Conservation (phyloP, 2,797 vertebrate species). For the Trachurus trachurus region DNA sequence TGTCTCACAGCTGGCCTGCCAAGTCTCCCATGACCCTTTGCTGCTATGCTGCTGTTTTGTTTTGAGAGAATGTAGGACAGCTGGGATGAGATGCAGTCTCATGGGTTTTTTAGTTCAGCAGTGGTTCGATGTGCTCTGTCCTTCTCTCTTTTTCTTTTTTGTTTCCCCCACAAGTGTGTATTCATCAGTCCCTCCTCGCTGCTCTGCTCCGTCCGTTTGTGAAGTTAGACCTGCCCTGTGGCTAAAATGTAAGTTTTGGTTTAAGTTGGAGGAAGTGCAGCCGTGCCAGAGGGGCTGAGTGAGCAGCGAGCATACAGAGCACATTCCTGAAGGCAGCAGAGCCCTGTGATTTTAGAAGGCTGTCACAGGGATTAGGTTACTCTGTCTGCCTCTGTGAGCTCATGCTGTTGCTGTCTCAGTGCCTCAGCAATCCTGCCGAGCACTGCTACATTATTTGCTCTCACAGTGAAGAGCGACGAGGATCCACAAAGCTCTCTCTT, state of each 20-base stretch:
- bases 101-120: conserved; percentile 51
- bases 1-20: conserved; percentile 83
- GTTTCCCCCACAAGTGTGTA: background rate
- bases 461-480: conserved; percentile 32
- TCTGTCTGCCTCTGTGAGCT: conserved; percentile 83
- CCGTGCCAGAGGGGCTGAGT: conserved; percentile 76
- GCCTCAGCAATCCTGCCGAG: conserved; percentile 61
- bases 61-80: conserved; percentile 79
- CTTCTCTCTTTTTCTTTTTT: too few relatives aligned
- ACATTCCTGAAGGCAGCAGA: conserved; percentile 85
- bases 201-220: conserved; percentile 32
- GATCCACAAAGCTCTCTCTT: conserved; percentile 36
- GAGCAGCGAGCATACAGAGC: conserved; percentile 77
- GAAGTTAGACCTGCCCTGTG: conserved; percentile 35
- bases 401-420: conserved; percentile 77
- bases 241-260: conserved; percentile 72
- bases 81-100: conserved; percentile 72
- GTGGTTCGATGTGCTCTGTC: conserved; percentile 14
- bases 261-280: conserved; percentile 73
- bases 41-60: conserved; percentile 75
- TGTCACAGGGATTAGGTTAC: conserved; percentile 87
- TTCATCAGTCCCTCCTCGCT: background rate
- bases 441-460: conserved; percentile 46
- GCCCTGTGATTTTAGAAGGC: conserved; percentile 85
- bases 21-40: conserved; percentile 85